A percentile compares a stretch with the other conserved stretches of the same genome.
These are phyloP conservation scores for Leptura quadrifasciata DNA, from an alignment of 2,888 invertebrate genomes.

Conservation along the genomic window DNA sequence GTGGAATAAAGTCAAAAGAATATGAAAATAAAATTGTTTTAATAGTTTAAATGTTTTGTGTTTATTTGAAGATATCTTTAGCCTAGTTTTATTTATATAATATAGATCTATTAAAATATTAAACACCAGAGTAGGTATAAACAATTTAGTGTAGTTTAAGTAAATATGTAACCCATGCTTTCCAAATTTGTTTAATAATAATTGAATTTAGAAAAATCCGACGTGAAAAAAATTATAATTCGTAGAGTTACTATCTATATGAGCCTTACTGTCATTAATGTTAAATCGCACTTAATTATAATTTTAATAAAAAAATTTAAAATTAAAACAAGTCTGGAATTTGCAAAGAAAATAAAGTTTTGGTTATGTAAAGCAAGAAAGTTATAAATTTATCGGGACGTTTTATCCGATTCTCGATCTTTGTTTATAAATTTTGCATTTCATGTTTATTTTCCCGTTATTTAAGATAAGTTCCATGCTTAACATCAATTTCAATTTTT, in stretches of 20 bases:
- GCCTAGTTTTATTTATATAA: no score
- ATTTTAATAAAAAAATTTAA: background rate
- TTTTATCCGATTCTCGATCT: conserved; percentile 38
- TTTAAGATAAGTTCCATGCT: conserved; percentile 58
- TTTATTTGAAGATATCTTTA: no score
- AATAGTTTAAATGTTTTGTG: no score
- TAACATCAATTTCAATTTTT: conserved; percentile 55
- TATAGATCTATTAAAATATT: no score
- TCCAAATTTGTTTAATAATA: no score
- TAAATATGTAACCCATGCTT: no score
- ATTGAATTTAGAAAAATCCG: no score
- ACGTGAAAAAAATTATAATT: background rate
- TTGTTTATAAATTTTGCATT: conserved; percentile 48
- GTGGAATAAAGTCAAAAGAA: no score
- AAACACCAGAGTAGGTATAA: no score
- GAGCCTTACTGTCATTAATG: background rate
- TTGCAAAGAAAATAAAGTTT: conserved; percentile 26
- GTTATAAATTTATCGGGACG: conserved; percentile 37
- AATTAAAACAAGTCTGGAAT: conserved; percentile 25
- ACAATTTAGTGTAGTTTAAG: no score
- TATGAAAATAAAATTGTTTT: no score
- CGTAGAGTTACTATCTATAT: background rate
- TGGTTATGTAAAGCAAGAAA: conserved; percentile 31
- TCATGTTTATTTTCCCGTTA: conserved; percentile 55
- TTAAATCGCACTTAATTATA: background rate